Base-by-base conservation (phyloP, 1,140 invertebrate genomes). In the Chlorops oryzae region DNA sequence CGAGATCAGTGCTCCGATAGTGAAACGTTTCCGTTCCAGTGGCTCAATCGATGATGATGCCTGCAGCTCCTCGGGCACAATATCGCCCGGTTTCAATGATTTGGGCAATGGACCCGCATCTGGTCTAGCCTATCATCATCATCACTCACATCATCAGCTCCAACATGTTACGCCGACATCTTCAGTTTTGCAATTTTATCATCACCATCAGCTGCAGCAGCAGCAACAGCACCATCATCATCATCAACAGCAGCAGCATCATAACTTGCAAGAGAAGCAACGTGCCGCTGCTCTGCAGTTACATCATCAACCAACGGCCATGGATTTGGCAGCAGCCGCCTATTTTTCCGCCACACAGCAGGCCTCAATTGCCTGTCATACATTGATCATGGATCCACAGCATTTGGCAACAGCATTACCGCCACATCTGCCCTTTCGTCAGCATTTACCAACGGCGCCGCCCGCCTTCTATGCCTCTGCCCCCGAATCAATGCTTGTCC, bases 1-100 rank as follows among this genome's bases (percentile, higher is more conserved):
- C 38, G 60, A 66, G 17, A 27, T 32, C 1, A n/a, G n/a, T 34
- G 69, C 65, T 0, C 61, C 62, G 1, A 51, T 62, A 35, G 54
- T 55, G 2, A 69, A 69, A 42, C 65, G 65, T 4, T 51, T 51
- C 22, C 63, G 66, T 4, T 42, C 62, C 22, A 56, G 61, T 41
- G 62, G 56, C 20, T 54, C 52, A 2, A 21, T n/a, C 15, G 66
- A 63, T 25, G 58, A 56, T 45, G 63, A 64, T 15, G 27, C 28
- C 21, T 58, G 52, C 23, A 61, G 58, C 28, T 51, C 6, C 55
- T 58, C 21, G 51, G 64, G 41, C 15, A 67, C 58, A 13, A 44
- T 56, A 0, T 67, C 64, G 1, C 64, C 64, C 1, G 54, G 50
- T 1, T 64, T 58, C 37, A 62, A 66, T 25, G 51, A 51, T 23